Base-by-base conservation (phyloP, 37 sponge, comb jelly and placozoan genomes). In the Spongia lamella region DNA sequence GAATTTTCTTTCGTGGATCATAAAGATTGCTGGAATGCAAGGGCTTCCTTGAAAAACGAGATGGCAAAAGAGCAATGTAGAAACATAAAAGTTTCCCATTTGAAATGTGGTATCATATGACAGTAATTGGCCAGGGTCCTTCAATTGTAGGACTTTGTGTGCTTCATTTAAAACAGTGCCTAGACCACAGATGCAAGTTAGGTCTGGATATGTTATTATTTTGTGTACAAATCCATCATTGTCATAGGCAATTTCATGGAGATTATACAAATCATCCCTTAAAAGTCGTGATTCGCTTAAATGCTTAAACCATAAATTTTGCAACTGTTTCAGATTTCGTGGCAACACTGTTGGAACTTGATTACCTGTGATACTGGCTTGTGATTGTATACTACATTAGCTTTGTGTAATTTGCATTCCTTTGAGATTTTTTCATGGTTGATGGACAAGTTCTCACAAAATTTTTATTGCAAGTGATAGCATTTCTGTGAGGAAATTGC, bases 221-320 rank as follows among this genome's bases (percentile, higher is more conserved):
- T 63, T 80, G 33, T 49, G n/a, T n/a, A 80, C 32, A 53, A 80
- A 79, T 19, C 62, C 63, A 2, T 57, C 49, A 36, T 36, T 14
- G 35, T 79, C 80, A 70, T 79, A 79, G 50, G 80, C 80, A 29
- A 79, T 53, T 35, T 79, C 70, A 71, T 80, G 81, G 22, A 80
- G 2, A 47, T 79, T 66, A 60, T 66, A 67, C n/a, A 79, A 61
- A 21, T 51, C 33, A 55, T 79, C 79, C 67, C 38, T 34, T 38
- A 58, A 53, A 26, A 67, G 31, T 16, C 47, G 51, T 39, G 33
- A 26, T 54, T 38, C 6, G 38, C 50, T 29, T 1, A 30, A 34
- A 24, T 2, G 14, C 40, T 35, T 68, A 39, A 31, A 66, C 32
- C 61, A 60, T 1, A 54, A 31, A 68, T 80, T 80, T 26, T 37